phyloP scores from a whole-genome alignment of 2,888 invertebrate species.

The Dyspetes luteomarginatus region DNA sequence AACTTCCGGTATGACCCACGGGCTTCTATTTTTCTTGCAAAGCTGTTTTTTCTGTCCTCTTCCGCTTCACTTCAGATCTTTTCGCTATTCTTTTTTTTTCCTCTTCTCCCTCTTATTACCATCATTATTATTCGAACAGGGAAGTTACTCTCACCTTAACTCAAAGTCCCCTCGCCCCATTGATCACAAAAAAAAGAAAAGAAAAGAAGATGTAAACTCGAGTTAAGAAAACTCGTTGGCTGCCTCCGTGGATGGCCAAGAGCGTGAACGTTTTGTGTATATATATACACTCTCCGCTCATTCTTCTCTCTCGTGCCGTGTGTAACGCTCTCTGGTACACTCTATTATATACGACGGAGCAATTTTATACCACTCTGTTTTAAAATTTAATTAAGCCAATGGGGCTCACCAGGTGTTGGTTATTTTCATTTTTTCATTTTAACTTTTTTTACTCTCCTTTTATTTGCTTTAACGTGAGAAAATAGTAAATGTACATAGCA shows the following conservation, averaged over 20 bases:
- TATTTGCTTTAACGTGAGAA: background rate
- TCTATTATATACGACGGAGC: background rate
- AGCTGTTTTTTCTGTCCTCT: background rate
- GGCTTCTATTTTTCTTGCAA: background rate
- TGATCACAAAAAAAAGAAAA: conserved; percentile 39
- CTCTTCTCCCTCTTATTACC: conserved; percentile 1
- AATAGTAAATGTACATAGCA: background rate
- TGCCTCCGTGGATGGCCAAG: background rate
- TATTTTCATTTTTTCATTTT: background rate
- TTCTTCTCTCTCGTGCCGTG: background rate
- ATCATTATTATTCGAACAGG: conserved; percentile 36
- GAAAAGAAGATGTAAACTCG: conserved; percentile 44
- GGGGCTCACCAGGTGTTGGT: background rate
- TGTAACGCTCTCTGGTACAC: background rate
- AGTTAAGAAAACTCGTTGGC: conserved; percentile 50
- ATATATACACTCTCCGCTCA: background rate
- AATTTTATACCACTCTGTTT: conserved; percentile 5
- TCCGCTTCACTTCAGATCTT: background rate
- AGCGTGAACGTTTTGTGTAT: background rate
- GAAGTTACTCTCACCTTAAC: background rate
- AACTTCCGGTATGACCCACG: conserved; percentile 20
- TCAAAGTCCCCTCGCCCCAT: conserved; percentile 9
- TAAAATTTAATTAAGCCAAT: conserved; percentile 3
- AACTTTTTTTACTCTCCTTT: background rate
- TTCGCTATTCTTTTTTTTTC: background rate